Conservation (phyloP, 2,113 vertebrate genomes). For the Enhydra lutris region DNA sequence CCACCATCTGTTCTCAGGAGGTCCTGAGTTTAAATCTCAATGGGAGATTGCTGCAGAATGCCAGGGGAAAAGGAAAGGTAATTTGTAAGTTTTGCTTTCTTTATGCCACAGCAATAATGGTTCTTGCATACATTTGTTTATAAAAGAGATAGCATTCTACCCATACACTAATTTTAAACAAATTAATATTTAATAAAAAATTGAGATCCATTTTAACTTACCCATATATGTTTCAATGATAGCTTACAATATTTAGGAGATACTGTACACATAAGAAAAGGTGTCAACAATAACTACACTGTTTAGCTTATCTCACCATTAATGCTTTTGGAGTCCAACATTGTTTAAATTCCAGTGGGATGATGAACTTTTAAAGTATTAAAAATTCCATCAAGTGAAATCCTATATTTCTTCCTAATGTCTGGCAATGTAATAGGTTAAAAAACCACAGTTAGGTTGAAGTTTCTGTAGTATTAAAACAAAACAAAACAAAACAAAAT, state of each 20-base stretch:
- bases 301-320: neutral
- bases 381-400: neutral
- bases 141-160: neutral
- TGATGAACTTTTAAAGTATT: neutral
- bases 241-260: neutral
- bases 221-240: neutral
- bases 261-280: neutral
- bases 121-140: constrained; percentile 53
- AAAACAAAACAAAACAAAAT: neutral
- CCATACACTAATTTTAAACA: constrained; percentile 8
- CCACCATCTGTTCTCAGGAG: constrained; percentile 79
- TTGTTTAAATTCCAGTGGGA: neutral
- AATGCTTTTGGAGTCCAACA: neutral
- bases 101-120: constrained; percentile 48
- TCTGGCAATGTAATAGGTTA: neutral
- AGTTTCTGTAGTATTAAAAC: neutral
- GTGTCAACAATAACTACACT: neutral
- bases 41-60: constrained; percentile 59
- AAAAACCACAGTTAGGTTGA: neutral
- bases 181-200: neutral
- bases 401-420: neutral
- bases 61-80: constrained; percentile 48
- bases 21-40: constrained; percentile 79
- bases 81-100: constrained; percentile 65
- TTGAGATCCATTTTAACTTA: neutral